Evolutionary conservation across 1,140 invertebrate genomes (phyloP).

Genomic region (Drosophila pandora): DNA sequence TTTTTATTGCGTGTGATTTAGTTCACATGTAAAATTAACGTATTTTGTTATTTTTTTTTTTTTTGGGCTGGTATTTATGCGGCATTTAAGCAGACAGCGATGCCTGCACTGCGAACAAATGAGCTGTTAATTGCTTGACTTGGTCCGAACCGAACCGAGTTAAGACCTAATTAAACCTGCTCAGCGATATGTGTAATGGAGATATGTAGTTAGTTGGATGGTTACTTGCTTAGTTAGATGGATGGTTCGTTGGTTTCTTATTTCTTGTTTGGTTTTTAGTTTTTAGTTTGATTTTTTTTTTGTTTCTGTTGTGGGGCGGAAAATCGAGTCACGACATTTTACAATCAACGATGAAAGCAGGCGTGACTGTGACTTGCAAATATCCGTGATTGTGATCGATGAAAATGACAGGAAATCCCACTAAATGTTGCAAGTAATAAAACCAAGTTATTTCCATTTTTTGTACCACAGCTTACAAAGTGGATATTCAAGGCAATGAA

Average conservation of each 20-base stretch:
- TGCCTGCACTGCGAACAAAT: constrained; percentile 43
- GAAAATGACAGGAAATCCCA: constrained; percentile 21
- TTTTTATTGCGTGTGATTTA: constrained; percentile 75
- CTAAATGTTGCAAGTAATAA: constrained; percentile 10
- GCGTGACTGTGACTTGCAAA: constrained; percentile 45
- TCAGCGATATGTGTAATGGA: constrained; percentile 44
- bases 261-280: background rate
- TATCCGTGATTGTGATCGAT: constrained; percentile 38
- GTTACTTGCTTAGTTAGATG: background rate
- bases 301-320: background rate
- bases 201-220: constrained; percentile 5
- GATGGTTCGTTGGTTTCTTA: background rate
- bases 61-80: constrained; percentile 33
- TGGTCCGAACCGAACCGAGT: constrained; percentile 22
- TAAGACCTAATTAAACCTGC: constrained; percentile 42
- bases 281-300: background rate
- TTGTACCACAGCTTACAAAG: too few relatives aligned
- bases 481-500: background rate
- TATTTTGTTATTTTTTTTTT: constrained; percentile 8
- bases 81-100: constrained; percentile 47
- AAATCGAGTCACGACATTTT: constrained; percentile 36
- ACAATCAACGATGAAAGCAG: constrained; percentile 45
- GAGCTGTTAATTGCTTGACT: constrained; percentile 61
- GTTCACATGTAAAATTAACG: constrained; percentile 58
- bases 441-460: background rate